These are phyloP conservation scores for Murina feae DNA, from an alignment of 2,113 vertebrate genomes.

Conservation along the genomic window DNA sequence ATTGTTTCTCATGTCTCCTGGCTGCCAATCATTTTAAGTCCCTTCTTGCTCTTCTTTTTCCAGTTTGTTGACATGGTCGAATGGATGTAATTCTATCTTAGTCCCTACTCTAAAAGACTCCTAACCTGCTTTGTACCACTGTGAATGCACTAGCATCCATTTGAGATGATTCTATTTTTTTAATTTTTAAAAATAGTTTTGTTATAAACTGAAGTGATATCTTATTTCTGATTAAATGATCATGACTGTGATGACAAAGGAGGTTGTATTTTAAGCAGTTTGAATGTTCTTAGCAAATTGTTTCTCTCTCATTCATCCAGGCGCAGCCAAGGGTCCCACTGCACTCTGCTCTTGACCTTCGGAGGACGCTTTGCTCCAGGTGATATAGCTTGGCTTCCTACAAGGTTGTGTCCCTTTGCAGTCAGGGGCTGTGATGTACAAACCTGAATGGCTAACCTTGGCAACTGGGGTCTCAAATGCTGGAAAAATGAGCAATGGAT, in stretches of 20 bases:
- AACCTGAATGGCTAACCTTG: background rate
- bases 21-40: background rate
- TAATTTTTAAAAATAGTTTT: background rate
- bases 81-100: background rate
- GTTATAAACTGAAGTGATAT: background rate
- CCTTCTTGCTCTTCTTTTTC: background rate
- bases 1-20: background rate
- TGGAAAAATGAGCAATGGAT: background rate
- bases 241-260: background rate
- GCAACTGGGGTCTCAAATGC: background rate
- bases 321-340: background rate
- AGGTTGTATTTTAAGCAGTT: background rate
- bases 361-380: background rate
- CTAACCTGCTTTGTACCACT: background rate
- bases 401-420: background rate
- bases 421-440: background rate
- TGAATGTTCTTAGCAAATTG: background rate
- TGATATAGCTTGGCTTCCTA: background rate
- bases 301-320: background rate
- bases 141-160: background rate
- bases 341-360: background rate
- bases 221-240: background rate
- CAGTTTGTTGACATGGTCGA: background rate
- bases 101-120: background rate
- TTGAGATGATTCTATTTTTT: background rate